phyloP scores from a whole-genome alignment of 2,888 invertebrate genomes.

The Xestia rhomboidea region DNA sequence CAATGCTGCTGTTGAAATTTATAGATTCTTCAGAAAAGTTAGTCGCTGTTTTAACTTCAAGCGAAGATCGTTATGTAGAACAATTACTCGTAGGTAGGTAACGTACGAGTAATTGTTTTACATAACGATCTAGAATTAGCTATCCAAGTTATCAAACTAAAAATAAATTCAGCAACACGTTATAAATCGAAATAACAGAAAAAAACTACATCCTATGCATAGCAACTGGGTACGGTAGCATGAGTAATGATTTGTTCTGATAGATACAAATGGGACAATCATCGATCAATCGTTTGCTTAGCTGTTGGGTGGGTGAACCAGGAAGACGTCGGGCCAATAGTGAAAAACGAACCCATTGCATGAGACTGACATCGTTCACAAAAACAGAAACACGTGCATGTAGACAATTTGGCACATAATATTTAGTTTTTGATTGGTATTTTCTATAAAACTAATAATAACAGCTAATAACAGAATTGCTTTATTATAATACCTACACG shows the following conservation, averaged over 20 bases:
- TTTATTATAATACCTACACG: too few relatives aligned
- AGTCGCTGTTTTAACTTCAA: not conserved
- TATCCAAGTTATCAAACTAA: not conserved
- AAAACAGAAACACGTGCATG: not conserved
- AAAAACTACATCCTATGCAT: constrained; percentile 19
- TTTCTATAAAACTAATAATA: too few relatives aligned
- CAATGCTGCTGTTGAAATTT: too few relatives aligned
- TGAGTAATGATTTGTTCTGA: constrained; percentile 60
- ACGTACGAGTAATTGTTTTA: not conserved
- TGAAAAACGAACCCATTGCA: not conserved
- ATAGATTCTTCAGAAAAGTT: not conserved
- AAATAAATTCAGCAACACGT: not conserved
- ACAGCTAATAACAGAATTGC: too few relatives aligned
- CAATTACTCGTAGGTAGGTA: too few relatives aligned
- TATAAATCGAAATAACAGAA: not conserved
- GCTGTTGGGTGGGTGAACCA: not conserved
- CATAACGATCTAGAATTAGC: not conserved
- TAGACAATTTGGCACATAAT: too few relatives aligned
- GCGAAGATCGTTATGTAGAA: too few relatives aligned
- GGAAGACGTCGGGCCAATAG: not conserved
- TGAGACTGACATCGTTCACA: not conserved
- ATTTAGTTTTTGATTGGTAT: not conserved
- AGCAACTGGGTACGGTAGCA: not conserved
- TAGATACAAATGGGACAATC: constrained; percentile 41
- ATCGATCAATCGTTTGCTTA: constrained; percentile 47